These are phyloP conservation scores for Dasypogon diadema DNA, from an alignment of 2,888 invertebrate genomes.

Conservation along the genomic window DNA sequence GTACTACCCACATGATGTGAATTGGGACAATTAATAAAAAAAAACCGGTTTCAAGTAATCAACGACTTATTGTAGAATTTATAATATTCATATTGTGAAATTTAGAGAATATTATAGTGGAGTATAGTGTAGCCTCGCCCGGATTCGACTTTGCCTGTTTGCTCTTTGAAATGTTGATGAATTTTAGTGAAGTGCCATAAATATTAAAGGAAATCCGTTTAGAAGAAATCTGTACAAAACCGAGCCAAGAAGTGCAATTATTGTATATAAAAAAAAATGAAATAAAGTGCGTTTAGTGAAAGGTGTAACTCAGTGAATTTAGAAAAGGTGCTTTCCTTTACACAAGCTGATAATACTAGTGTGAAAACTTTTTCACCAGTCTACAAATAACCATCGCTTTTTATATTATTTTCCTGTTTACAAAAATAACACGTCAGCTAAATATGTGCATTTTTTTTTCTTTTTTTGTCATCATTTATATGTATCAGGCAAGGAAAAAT, in stretches of 20 bases:
- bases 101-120: not conserved
- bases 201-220: not conserved
- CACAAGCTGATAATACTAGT: slow-evolving; percentile 15
- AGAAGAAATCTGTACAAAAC: slow-evolving; percentile 11
- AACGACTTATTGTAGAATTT: slow-evolving; percentile 30
- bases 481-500: slow-evolving; percentile 19
- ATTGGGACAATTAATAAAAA: not conserved
- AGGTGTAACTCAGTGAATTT: slow-evolving; percentile 1
- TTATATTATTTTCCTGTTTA: slow-evolving; percentile 27
- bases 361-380: not conserved
- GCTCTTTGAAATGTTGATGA: not conserved
- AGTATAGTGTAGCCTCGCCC: not conserved
- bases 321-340: slow-evolving; percentile 17
- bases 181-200: slow-evolving; percentile 36
- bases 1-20: slow-evolving; percentile 30
- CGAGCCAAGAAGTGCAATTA: slow-evolving; percentile 49
- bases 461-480: not conserved
- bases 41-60: slow-evolving; percentile 40
- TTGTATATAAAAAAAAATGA: not conserved
- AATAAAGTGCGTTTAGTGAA: slow-evolving; percentile 16
- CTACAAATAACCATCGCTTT: slow-evolving; percentile 26
- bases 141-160: not conserved
- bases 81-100: not conserved
- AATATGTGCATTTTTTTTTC: slow-evolving; percentile 1
- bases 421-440: slow-evolving; percentile 44